These are phyloP conservation scores for Cantharis nigra DNA, from an alignment of 2,888 invertebrate genomes.

Conservation along the genomic window DNA sequence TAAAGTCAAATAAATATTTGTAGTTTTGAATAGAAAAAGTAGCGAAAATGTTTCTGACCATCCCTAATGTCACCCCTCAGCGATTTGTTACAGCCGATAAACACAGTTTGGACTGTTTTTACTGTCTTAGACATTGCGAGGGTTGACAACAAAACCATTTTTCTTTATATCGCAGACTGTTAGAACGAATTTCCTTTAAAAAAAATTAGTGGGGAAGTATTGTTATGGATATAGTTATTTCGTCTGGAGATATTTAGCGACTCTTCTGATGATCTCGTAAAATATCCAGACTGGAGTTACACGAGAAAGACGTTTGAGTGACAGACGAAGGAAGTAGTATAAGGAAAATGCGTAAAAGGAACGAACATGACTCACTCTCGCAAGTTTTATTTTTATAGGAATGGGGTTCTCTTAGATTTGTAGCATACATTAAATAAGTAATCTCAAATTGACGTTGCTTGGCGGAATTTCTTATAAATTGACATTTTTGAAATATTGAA, in stretches of 20 bases:
- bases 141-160: constrained; percentile 29
- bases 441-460: neutral
- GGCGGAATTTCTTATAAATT: neutral
- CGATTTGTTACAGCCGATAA: constrained; percentile 54
- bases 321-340: constrained; percentile 6
- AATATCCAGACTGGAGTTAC: constrained; percentile 27
- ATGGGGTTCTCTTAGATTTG: constrained; percentile 15
- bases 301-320: constrained; percentile 19
- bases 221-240: constrained; percentile 45
- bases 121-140: constrained; percentile 42
- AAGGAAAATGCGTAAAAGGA: constrained; percentile 11
- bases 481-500: neutral
- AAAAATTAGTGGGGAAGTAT: constrained; percentile 33
- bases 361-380: constrained; percentile 16
- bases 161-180: constrained; percentile 15
- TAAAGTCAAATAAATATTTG: neutral
- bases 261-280: constrained; percentile 39
- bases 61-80: constrained; percentile 46
- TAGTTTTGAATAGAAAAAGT: constrained; percentile 35
- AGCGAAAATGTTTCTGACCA: constrained; percentile 37
- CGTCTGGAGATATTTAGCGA: constrained; percentile 45
- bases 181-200: constrained; percentile 14
- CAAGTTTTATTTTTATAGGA: constrained; percentile 2
- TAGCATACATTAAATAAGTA: neutral
- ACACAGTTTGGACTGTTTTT: constrained; percentile 49